These are phyloP conservation scores for Sympetrum striolatum DNA, from an alignment of 2,888 invertebrate species.

Conservation along the genomic window DNA sequence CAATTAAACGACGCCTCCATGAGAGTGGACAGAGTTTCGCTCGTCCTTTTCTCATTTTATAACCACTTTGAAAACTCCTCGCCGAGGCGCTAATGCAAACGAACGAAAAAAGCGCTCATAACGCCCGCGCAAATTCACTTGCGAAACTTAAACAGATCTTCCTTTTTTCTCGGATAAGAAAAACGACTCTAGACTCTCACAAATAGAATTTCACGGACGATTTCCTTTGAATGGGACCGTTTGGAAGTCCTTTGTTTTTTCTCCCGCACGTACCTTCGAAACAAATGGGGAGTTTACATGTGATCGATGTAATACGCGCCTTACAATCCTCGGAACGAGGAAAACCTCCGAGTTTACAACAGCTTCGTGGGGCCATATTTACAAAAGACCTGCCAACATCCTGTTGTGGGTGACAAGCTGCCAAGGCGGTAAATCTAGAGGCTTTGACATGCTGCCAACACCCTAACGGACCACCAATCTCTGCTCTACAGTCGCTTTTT, in stretches of 20 bases:
- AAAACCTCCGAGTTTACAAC: background rate
- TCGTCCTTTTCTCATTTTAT: background rate
- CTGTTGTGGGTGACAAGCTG: conserved; percentile 31
- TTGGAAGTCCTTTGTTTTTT: background rate
- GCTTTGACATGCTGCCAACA: conserved; percentile 26
- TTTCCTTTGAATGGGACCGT: background rate
- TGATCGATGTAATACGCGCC: background rate
- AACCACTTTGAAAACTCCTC: background rate
- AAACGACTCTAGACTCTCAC: background rate
- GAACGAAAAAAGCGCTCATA: background rate
- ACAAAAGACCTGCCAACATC: conserved; percentile 25
- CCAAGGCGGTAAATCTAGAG: conserved; percentile 23
- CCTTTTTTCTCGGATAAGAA: background rate
- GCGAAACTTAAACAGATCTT: background rate
- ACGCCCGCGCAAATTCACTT: background rate
- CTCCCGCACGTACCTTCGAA: background rate
- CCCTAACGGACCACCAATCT: background rate
- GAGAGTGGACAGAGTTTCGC: too few relatives aligned
- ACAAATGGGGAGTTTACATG: background rate
- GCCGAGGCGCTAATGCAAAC: background rate
- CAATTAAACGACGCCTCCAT: too few relatives aligned
- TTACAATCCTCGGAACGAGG: background rate
- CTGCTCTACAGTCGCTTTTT: background rate
- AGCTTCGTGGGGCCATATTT: conserved; percentile 3
- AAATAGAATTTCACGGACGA: background rate